Base-by-base conservation (phyloP, 2,888 invertebrate genomes). In the Copidosoma aretas region DNA sequence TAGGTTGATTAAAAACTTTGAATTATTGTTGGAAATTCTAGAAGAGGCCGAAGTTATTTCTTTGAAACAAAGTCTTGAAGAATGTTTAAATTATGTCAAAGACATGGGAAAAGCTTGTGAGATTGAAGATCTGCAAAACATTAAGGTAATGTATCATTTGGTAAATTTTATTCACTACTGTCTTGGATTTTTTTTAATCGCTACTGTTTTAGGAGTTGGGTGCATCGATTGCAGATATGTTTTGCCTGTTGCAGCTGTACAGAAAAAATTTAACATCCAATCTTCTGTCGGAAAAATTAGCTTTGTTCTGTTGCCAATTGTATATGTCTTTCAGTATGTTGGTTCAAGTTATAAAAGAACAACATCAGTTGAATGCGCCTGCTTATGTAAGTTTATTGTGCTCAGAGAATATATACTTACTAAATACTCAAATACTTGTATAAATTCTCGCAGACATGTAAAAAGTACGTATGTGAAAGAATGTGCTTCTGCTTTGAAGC, bases 61-160 rank as follows among this genome's bases (percentile, higher is more conserved):
- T 12, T 54, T 83, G 21, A 81, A 80, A 63, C 80, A 81, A 59
- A 78, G 78, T 66, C 71, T 82, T 12, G 75, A 77, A 68, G 81
- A 81, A 66, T 80, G 80, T 61, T 73, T 75, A 51, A 74, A 79
- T 12, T 83, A 83, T 60, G 75, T 83, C 1, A 77, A 74, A 65
- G 83, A 82, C 71, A 83, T 83, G 83, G 79, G 81, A n/a, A 70
- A 73, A 53, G 77, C 77, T 0, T 76, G 77, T 54, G 80, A 80
- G 62, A 81, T 83, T 22, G 83, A 83, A 73, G 82, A 82, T 73
- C 77, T 80, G 60, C 78, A 78, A 72, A 82, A 83, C 71, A 82
- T 83, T 24, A 82, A 82, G 72, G 82, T 82, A 64, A 60, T 46
- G 24, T 10, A 32, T 3, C 3, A 32, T 49, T 10, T 10, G 10